These are phyloP conservation scores for Tenebrosternarchus preto DNA, from an alignment of 2,113 vertebrate genomes.

Conservation along the genomic window DNA sequence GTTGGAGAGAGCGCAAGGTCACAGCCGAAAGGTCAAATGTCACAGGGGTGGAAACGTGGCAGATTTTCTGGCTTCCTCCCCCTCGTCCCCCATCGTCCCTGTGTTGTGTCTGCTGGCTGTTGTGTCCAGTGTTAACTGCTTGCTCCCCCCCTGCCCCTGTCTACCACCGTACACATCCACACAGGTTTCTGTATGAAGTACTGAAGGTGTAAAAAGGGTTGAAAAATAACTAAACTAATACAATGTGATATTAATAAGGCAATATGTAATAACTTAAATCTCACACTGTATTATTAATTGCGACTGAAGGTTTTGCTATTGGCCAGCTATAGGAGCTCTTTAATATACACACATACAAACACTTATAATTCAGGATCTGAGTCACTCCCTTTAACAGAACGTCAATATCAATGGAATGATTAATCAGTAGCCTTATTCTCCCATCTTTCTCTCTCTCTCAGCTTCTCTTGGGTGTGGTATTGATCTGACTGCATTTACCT, in stretches of 20 bases:
- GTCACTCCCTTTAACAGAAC: constrained; percentile 74
- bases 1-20: constrained; percentile 68
- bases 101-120: constrained; percentile 71
- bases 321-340: constrained; percentile 55
- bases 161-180: constrained; percentile 44
- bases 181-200: constrained; percentile 33
- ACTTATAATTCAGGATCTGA: constrained; percentile 71
- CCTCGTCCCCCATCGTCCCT: constrained; percentile 49
- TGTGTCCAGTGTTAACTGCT: constrained; percentile 71
- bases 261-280: neutral
- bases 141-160: constrained; percentile 50
- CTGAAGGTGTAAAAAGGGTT: neutral
- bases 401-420: constrained; percentile 79
- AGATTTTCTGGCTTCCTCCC: constrained; percentile 34
- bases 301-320: constrained; percentile 54
- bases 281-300: constrained; percentile 14
- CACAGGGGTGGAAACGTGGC: constrained; percentile 51
- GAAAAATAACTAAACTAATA: neutral
- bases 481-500: constrained; percentile 81
- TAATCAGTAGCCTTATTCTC: constrained; percentile 70
- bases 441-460: constrained; percentile 50
- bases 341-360: constrained; percentile 41
- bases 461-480: constrained; percentile 71
- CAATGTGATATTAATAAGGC: neutral
- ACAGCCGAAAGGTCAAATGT: constrained; percentile 68